Base-by-base conservation (phyloP, 2,113 vertebrate genomes). In the Arizona elegans region DNA sequence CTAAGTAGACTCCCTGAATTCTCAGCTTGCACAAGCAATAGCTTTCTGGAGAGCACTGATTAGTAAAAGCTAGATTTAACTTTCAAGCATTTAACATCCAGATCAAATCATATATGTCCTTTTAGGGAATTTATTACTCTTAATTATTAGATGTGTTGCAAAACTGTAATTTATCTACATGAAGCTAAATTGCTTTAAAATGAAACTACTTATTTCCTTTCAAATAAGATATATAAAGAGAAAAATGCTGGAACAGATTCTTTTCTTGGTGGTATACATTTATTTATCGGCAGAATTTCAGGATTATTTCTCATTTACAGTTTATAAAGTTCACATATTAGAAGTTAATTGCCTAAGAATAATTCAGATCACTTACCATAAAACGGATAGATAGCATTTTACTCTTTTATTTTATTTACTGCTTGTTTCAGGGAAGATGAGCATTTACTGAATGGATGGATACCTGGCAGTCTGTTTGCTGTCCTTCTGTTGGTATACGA, bases 371-470 rank as follows among this genome's bases (percentile, higher is more conserved):
- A 90, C 13, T 54, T 38, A 81, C 17, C 17, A 43, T 43, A 81
- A 81, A 33, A 43, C 3, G 3, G 33, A 43, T 43, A 43, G 75
- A 81, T 21, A 81, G 75, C 33, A 81, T 81, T n/a, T n/a, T 8
- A 62, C 19, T 62, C 47, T 52, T 86, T 53, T n/a, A 53, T 93
- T 90, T 62, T 56, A 62, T 86, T 43, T 58, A 54, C 11, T 87
- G 23, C 43, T 75, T 85, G 29, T 87, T 86, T 62, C 89, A 53
- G 75, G 90, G 23, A 93, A 65, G n/a, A 93, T 26, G 75, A 7
- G n/a, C 62, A n/a, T 93, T 86, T 93, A 65, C 26, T 90, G 75
- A 90, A 90, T 65, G 47, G 43, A 90, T 62, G 29, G 47, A 90
- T 90, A 54, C 86, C 62, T 87, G 81, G 90, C 47, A 70, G 56